phyloP scores from a whole-genome alignment of 2,797 vertebrate genomes.

The Danio jaintianensis region DNA sequence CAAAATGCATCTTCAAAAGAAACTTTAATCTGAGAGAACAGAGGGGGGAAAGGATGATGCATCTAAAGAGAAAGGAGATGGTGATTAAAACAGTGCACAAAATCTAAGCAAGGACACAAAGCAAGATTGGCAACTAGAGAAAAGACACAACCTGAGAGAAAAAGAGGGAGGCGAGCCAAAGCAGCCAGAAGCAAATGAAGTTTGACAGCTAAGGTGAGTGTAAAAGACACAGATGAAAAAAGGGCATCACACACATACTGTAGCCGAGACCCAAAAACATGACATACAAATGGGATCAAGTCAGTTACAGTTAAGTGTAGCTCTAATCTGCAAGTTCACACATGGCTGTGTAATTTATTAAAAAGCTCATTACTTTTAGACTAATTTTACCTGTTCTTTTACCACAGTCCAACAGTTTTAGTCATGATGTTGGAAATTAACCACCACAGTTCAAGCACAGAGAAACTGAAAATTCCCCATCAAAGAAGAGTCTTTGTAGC shows the following conservation, averaged over 20 bases:
- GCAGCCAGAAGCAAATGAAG: constrained; percentile 49
- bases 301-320: constrained; percentile 13
- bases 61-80: constrained; percentile 2
- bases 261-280: constrained; percentile 20
- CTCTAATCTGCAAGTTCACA: neutral
- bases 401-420: neutral
- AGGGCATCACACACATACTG: neutral
- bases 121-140: constrained; percentile 38
- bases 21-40: neutral
- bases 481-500: constrained; percentile 63
- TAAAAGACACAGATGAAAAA: constrained; percentile 49
- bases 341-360: neutral
- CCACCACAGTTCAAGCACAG: neutral
- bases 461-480: constrained; percentile 39
- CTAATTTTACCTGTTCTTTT: neutral
- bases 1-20: neutral
- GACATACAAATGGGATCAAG: constrained; percentile 16
- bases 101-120: constrained; percentile 42
- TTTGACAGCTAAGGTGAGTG: constrained; percentile 56
- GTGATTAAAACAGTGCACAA: constrained; percentile 14
- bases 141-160: constrained; percentile 28
- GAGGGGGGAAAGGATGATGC: neutral
- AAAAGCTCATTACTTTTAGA: neutral
- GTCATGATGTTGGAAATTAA: neutral
- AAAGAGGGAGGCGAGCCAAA: constrained; percentile 12